Base-by-base conservation (phyloP, 2,888 invertebrate genomes). In the Heteromurus nitidus region DNA sequence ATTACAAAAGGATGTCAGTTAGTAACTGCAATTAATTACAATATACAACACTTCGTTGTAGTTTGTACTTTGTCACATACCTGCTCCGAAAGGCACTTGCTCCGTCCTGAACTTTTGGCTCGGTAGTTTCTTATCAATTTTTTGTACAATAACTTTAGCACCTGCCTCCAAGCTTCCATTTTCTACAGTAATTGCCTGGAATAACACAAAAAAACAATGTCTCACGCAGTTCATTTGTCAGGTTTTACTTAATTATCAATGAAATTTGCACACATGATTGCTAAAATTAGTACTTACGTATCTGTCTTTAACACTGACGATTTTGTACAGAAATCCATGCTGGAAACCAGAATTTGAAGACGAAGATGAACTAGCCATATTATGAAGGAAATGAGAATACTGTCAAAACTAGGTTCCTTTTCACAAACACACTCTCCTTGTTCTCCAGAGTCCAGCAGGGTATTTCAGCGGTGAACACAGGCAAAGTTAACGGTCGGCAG, bases 101-200 rank as follows among this genome's bases (percentile, higher is more conserved):
- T 79, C 79, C 62, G 79, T 79, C 79, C 70, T 79, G 44, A 79
- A 79, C 28, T 70, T 70, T 30, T 79, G 79, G 62, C 44, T 42
- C n/a, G 79, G 44, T 1, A 42, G 20, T 18, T 77, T 62, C 22
- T 53, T 77, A 5, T 3, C n/a, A 3, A 50, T 9, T 31, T 77
- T 79, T 16, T 44, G 42, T 13, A 64, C 42, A n/a, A 79, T 42
- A 0, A 79, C 70, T 55, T 64, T 64, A 64, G 79, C 70, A 64
- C 79, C 79, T 16, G 70, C 28, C 16, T 79, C 79, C 1, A 55
- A 16, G 18, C 79, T 79, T 9, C 11, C 64, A n/a, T 79, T 50
- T n/a, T 13, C 64, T 9, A 79, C 42, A 65, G 30, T 53, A 13
- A 79, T 31, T 26, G 30, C 47, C 69, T 69, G 42, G 3, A 28